phyloP scores from a whole-genome alignment of 2,797 vertebrate species.

The Syngnathus rostellatus region DNA sequence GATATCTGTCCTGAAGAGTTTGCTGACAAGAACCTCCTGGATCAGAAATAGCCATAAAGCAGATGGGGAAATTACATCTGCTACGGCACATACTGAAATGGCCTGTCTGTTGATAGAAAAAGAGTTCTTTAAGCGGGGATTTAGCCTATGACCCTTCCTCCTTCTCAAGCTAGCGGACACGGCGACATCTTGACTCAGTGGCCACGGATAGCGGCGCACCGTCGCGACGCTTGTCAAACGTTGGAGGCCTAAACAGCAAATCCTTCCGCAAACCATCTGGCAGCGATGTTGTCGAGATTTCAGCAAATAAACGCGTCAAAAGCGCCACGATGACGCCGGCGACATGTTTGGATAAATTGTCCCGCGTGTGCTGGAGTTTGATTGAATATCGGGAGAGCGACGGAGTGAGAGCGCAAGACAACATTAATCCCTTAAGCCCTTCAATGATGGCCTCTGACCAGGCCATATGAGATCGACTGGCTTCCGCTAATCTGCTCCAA shows the following conservation, averaged over 20 bases:
- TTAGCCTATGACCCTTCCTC: constrained; percentile 67
- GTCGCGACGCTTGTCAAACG: constrained; percentile 29
- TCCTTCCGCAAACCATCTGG: constrained; percentile 48
- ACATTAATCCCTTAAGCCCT: constrained; percentile 76
- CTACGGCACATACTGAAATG: constrained; percentile 68
- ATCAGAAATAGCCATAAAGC: constrained; percentile 76
- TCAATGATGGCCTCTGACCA: constrained; percentile 74
- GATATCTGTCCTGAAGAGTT: constrained; percentile 72
- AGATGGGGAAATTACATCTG: constrained; percentile 76
- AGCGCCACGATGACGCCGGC: constrained; percentile 22
- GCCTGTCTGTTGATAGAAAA: constrained; percentile 73
- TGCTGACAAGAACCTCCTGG: constrained; percentile 71
- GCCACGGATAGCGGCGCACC: constrained; percentile 47
- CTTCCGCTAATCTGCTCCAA: constrained; percentile 71
- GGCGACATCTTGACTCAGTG: constrained; percentile 61
- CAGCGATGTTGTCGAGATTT: constrained; percentile 30
- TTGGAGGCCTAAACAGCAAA: constrained; percentile 39
- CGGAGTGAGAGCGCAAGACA: constrained; percentile 44
- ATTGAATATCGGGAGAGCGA: constrained; percentile 62
- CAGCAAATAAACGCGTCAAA: constrained; percentile 36
- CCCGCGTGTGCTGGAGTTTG: constrained; percentile 43
- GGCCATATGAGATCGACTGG: constrained; percentile 75
- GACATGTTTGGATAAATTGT: constrained; percentile 42
- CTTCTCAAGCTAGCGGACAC: constrained; percentile 55
- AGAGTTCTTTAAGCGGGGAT: constrained; percentile 73